Conservation (phyloP, 2,113 vertebrate genomes). For the Eidolon helvum region DNA sequence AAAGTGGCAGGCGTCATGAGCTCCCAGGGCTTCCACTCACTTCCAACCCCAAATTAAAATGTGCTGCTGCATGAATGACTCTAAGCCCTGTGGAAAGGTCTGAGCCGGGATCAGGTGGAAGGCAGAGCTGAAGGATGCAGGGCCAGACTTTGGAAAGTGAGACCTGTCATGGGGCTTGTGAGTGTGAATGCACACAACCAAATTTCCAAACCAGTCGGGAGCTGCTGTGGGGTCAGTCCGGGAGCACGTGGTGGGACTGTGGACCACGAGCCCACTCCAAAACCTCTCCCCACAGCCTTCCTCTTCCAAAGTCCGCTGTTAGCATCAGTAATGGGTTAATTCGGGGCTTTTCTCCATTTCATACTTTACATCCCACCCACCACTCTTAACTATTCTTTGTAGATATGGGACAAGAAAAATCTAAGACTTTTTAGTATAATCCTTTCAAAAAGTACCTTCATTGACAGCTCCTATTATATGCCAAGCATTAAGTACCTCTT, state of each 20-base stretch:
- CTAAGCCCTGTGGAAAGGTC: neutral
- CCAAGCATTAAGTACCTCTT: neutral
- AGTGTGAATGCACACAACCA: neutral
- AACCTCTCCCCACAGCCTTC: neutral
- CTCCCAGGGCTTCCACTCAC: neutral
- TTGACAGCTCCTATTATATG: neutral
- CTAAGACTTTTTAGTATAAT: neutral
- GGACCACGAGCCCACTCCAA: too few species aligned
- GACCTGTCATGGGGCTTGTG: neutral
- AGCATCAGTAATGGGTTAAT: neutral
- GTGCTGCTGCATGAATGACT: neutral
- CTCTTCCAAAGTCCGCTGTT: neutral
- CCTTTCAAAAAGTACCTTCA: neutral
- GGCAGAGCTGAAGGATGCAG: neutral
- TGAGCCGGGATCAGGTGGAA: neutral
- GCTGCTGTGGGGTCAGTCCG: too few species aligned
- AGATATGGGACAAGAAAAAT: neutral
- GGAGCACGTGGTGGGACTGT: rapidly evolving
- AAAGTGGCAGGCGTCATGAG: neutral
- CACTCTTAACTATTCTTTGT: neutral
- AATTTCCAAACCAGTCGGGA: rapidly evolving
- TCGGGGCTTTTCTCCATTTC: neutral
- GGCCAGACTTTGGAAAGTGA: neutral
- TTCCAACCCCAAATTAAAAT: slow-evolving; percentile 26
- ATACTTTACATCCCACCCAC: neutral